These are phyloP conservation scores for Lampropteryx suffumata DNA, from an alignment of 2,888 invertebrate genomes.

Conservation along the genomic window DNA sequence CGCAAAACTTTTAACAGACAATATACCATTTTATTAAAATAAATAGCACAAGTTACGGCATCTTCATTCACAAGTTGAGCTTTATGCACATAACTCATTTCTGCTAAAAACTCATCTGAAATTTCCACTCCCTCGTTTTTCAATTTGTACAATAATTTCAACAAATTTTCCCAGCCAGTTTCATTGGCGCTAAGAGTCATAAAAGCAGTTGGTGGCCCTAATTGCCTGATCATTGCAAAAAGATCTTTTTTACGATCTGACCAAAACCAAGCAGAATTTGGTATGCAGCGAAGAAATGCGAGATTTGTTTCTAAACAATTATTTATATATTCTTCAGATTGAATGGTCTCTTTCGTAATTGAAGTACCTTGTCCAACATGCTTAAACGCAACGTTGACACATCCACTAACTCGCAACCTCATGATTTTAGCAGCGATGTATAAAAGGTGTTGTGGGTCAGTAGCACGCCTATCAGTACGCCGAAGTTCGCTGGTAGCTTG, in stretches of 20 bases:
- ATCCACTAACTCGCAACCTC: conserved; percentile 32
- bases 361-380: conserved; percentile 40
- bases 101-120: conserved; percentile 31
- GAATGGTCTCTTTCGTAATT: conserved; percentile 43
- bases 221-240: conserved; percentile 59
- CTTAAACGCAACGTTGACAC: conserved; percentile 33
- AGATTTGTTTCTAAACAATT: conserved; percentile 47
- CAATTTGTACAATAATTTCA: conserved; percentile 49
- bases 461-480: conserved; percentile 46
- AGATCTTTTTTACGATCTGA: conserved; percentile 50
- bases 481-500: conserved; percentile 40
- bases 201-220: conserved; percentile 54
- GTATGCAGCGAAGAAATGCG: conserved; percentile 49
- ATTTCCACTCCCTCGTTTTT: conserved; percentile 37
- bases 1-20: background rate
- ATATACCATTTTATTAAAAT: background rate
- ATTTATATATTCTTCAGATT: conserved; percentile 45
- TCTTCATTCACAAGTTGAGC: conserved; percentile 42
- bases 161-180: conserved; percentile 46
- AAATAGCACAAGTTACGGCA: conserved; percentile 40
- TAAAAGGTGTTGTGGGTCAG: conserved; percentile 41
- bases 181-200: conserved; percentile 59
- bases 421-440: conserved; percentile 34
- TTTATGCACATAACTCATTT: conserved; percentile 36
- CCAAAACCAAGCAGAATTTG: conserved; percentile 58